These are phyloP conservation scores for Spizaetus ornatus DNA, from an alignment of 2,113 vertebrate species.

Conservation along the genomic window DNA sequence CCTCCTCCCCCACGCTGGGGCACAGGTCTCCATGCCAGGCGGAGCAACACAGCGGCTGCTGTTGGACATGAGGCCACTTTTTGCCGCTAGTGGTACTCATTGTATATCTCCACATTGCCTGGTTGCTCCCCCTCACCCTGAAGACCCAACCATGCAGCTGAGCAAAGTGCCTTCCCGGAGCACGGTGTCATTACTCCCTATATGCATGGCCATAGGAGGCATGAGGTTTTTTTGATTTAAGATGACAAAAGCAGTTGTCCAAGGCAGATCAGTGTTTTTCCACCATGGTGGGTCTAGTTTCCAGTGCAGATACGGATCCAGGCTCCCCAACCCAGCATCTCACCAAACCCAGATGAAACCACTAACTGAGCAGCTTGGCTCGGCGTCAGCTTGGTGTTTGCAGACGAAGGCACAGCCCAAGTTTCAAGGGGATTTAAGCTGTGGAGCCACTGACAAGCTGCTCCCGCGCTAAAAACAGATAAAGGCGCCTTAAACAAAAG, in stretches of 20 bases:
- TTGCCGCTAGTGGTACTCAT: accelerated
- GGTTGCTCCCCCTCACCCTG: background rate
- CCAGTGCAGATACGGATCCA: background rate
- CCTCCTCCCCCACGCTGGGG: background rate
- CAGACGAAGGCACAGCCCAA: background rate
- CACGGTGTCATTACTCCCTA: accelerated
- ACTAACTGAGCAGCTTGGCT: background rate
- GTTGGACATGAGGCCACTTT: background rate
- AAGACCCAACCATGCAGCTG: background rate
- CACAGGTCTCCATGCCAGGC: background rate
- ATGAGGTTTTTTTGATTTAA: background rate
- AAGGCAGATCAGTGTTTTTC: background rate
- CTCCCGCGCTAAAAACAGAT: background rate
- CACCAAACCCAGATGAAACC: background rate
- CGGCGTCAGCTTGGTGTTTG: background rate
- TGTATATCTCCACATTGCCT: background rate
- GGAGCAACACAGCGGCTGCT: background rate
- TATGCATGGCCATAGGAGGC: background rate
- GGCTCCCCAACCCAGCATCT: background rate
- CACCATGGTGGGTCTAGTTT: background rate
- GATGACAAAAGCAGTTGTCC: background rate
- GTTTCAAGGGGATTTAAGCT: background rate
- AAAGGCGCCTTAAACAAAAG: background rate
- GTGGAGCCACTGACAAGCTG: background rate
- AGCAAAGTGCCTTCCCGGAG: background rate